Evolutionary conservation across 2,113 vertebrate genomes (phyloP).

Genomic region (Lasiurus borealis): DNA sequence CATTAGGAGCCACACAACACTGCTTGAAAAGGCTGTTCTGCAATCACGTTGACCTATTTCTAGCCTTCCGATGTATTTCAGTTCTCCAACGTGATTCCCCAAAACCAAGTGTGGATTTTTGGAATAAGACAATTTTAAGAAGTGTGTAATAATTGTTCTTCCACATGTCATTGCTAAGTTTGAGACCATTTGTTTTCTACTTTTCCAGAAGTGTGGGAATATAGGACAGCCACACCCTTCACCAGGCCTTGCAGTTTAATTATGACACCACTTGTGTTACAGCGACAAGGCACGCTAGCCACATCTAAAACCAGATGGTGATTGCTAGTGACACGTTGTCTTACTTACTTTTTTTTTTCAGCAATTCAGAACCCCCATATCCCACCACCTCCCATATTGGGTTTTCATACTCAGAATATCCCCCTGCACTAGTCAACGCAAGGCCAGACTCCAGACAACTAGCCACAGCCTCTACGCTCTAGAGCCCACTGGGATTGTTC

Average conservation of each 20-base stretch:
- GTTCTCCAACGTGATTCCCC: background rate
- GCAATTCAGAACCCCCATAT: background rate
- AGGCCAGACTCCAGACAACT: background rate
- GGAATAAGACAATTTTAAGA: background rate
- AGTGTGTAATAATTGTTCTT: background rate
- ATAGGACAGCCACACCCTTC: conserved; percentile 52
- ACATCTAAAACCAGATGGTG: conserved; percentile 29
- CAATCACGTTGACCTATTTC: conserved; percentile 62
- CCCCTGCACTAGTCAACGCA: background rate
- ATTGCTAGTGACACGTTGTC: background rate
- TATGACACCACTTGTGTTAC: background rate
- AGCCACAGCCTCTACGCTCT: no score
- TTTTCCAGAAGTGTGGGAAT: conserved; percentile 1
- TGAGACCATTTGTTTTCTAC: conserved; percentile 28
- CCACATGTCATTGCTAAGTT: background rate
- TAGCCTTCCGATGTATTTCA: background rate
- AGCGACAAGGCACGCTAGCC: background rate
- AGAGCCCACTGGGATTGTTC: background rate
- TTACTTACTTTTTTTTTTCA: background rate
- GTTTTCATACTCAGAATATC: background rate
- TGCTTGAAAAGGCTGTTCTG: conserved; percentile 33
- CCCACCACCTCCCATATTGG: background rate
- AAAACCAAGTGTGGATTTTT: conserved; percentile 6
- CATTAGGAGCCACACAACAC: background rate
- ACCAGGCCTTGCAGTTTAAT: background rate